Evolutionary conservation across 2,797 vertebrate genomes (phyloP).

Genomic region (Sebastes vulpes): DNA sequence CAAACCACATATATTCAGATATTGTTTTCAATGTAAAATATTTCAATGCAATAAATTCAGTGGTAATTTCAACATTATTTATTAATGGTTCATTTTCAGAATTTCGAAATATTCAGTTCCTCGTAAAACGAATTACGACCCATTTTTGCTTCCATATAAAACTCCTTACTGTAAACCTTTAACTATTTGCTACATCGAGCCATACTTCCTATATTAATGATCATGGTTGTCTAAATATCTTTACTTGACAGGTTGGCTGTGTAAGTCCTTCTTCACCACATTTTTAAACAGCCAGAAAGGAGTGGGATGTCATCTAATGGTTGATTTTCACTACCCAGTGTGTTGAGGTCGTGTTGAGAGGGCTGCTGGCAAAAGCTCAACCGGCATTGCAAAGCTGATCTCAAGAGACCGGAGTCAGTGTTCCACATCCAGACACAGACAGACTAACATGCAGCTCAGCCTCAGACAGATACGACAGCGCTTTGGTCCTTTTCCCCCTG

Average conservation of each 20-base stretch:
- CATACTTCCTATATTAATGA: slow-evolving; percentile 1
- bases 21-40: neutral
- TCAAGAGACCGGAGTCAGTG: slow-evolving; percentile 65
- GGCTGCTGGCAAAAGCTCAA: slow-evolving; percentile 41
- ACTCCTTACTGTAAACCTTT: neutral
- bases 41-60: neutral
- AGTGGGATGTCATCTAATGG: neutral
- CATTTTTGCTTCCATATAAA: neutral
- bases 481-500: slow-evolving; percentile 32
- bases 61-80: neutral
- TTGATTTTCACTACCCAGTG: slow-evolving; percentile 17
- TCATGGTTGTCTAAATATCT: neutral
- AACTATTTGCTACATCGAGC: neutral
- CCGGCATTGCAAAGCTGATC: slow-evolving; percentile 53
- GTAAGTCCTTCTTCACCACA: neutral
- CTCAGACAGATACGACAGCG: slow-evolving; percentile 58
- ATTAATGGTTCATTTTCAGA: neutral
- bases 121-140: neutral
- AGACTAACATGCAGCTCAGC: slow-evolving; percentile 54
- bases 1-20: neutral
- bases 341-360: slow-evolving; percentile 18
- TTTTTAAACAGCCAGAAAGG: neutral
- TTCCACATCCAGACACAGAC: slow-evolving; percentile 58
- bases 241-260: neutral
- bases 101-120: neutral